Base-by-base conservation (phyloP, 1,140 invertebrate species). In the Wiebesia pumilae region DNA sequence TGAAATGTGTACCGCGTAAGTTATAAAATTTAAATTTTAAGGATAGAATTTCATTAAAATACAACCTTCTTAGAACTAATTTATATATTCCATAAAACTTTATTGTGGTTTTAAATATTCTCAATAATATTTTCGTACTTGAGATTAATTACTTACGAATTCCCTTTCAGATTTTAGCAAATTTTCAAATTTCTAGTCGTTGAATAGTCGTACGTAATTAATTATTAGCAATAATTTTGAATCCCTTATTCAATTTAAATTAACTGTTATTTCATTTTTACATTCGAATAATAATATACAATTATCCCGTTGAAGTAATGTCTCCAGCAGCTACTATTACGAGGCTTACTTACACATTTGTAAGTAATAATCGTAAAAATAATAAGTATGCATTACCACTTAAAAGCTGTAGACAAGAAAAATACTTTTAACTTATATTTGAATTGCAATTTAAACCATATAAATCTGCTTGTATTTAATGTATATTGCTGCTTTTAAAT, bases 191-290 rank as follows among this genome's bases (percentile, higher is more conserved):
- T 71, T 3, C 16, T 24, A 71, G 19, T 38, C 24, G 0, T 21
- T 21, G 4, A 71, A 71, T 7, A 0, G 6, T 21, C 1, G 30
- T 71, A 71, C 1, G 14, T 7, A 71, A 21, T 75, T 75, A 75
- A 75, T 75, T 75, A n/a, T 43, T 71, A 0, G 19, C n/a, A n/a
- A 14, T 43, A 40, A 43, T 10, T n/a, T n/a, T 19, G 4, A 75
- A 43, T 75, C 12, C 43, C 27, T 75, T 75, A 7, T 75, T n/a
- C 10, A 43, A 75, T n/a, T 75, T 75, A 43, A 75, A 75, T n/a
- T 1, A 38, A 14, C 40, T 27, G 38, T 75, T 75, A 38, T 43
- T 75, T 43, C 27, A 75, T 75, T 43, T 43, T 38, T 75, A 27
- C 16, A 35, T 38, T 43, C 19, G 6, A 40, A 24, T 33, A 75